Percentiles rank a stretch among this genome's conserved stretches.
Conservation (phyloP, 2,113 vertebrate species). For the Ictalurus furcatus region DNA sequence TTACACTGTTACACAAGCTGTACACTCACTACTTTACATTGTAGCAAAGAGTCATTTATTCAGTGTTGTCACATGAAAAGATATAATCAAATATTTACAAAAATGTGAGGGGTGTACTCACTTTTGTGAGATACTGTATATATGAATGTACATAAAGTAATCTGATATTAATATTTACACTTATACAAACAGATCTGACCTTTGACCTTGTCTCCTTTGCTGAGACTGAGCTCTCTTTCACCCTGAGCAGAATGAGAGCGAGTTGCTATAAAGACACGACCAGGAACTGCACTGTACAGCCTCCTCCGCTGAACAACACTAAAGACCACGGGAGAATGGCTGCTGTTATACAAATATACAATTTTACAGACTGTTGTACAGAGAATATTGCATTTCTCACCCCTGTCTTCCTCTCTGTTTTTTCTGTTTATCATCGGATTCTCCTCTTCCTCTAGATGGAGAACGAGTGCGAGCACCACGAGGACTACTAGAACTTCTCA, state of each 20-base stretch:
- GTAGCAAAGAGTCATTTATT: too few species aligned
- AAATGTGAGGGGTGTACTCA: too few species aligned
- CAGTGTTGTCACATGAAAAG: too few species aligned
- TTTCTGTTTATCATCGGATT: slow-evolving; percentile 76
- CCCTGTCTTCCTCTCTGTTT: slow-evolving; percentile 81
- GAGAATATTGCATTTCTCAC: slow-evolving; percentile 54
- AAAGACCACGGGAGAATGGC: slow-evolving; percentile 42
- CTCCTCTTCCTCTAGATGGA: slow-evolving; percentile 81
- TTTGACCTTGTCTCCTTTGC: slow-evolving; percentile 92
- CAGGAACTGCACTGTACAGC: slow-evolving; percentile 88
- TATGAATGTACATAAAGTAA: background rate
- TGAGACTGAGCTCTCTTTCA: slow-evolving; percentile 85
- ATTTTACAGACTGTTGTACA: background rate
- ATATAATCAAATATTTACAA: too few species aligned
- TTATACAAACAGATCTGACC: slow-evolving; percentile 67
- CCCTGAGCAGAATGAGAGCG: slow-evolving; percentile 82
- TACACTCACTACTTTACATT: too few species aligned
- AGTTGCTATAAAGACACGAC: slow-evolving; percentile 84
- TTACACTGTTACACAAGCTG: too few species aligned
- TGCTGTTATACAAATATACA: background rate
- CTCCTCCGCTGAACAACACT: slow-evolving; percentile 76
- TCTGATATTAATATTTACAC: background rate
- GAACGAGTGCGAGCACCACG: slow-evolving; percentile 83
- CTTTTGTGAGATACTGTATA: too few species aligned
- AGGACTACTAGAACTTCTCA: slow-evolving; percentile 88